Percentiles rank a stretch among this genome's conserved stretches.
These are phyloP conservation scores for Drosophila cognata DNA, from an alignment of 2,888 invertebrate genomes.

Conservation along the genomic window DNA sequence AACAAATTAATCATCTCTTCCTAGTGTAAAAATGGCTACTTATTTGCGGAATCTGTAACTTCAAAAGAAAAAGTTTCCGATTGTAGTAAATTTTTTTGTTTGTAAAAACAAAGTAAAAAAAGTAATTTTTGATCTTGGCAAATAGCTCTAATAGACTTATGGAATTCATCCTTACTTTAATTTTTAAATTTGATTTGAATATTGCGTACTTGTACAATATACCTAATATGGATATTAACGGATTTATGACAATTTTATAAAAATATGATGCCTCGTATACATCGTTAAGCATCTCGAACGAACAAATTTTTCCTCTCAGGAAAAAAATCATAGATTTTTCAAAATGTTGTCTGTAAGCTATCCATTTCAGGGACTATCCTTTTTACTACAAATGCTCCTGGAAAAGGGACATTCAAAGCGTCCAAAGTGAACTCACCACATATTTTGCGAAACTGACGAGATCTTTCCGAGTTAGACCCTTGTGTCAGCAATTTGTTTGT, in stretches of 20 bases:
- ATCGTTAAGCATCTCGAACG: background rate
- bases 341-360: background rate
- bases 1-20: background rate
- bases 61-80: background rate
- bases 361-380: background rate
- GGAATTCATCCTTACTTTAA: too few relatives aligned
- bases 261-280: too few relatives aligned
- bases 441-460: background rate
- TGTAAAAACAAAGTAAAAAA: too few relatives aligned
- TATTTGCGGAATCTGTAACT: background rate
- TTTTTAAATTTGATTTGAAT: too few relatives aligned
- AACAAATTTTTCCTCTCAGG: background rate
- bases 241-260: too few relatives aligned
- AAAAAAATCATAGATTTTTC: background rate
- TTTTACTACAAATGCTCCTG: background rate
- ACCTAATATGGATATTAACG: too few relatives aligned
- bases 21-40: background rate
- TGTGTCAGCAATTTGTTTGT: background rate
- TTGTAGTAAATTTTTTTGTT: background rate
- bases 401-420: background rate
- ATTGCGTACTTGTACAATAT: too few relatives aligned
- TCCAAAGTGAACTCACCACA: background rate
- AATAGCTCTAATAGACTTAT: too few relatives aligned
- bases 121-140: too few relatives aligned
- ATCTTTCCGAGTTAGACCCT: background rate